These are phyloP conservation scores for Agonopterix arenella DNA, from an alignment of 2,888 invertebrate species.

Conservation along the genomic window DNA sequence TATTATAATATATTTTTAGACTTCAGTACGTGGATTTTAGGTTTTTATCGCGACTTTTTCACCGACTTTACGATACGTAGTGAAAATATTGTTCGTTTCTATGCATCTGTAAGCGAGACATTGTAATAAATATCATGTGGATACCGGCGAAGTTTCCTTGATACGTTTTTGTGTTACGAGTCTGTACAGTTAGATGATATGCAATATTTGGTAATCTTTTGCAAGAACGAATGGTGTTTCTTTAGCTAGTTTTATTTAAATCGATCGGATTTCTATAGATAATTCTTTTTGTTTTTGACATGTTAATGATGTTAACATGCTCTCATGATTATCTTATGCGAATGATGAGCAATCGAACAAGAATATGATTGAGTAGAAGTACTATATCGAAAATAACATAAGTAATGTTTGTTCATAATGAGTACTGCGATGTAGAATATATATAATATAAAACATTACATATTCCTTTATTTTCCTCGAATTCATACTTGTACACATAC, in stretches of 20 bases:
- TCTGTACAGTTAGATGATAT: slow-evolving; percentile 71
- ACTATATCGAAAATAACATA: slow-evolving; percentile 68
- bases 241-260: slow-evolving; percentile 73
- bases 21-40: slow-evolving; percentile 72
- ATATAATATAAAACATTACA: slow-evolving; percentile 66
- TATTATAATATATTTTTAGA: slow-evolving; percentile 76
- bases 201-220: slow-evolving; percentile 59
- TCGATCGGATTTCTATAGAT: slow-evolving; percentile 67
- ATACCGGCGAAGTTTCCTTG: slow-evolving; percentile 50
- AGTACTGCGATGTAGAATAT: slow-evolving; percentile 75
- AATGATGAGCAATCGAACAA: slow-evolving; percentile 65
- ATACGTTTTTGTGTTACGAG: slow-evolving; percentile 49
- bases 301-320: slow-evolving; percentile 41
- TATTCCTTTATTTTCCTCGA: slow-evolving; percentile 75
- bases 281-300: slow-evolving; percentile 58
- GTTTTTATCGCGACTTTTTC: slow-evolving; percentile 72
- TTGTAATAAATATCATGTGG: slow-evolving; percentile 59
- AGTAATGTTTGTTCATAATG: slow-evolving; percentile 73
- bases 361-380: slow-evolving; percentile 67
- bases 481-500: slow-evolving; percentile 75
- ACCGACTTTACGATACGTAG: slow-evolving; percentile 61
- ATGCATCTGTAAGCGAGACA: slow-evolving; percentile 60
- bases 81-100: slow-evolving; percentile 63
- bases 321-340: slow-evolving; percentile 51
- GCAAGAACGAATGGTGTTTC: slow-evolving; percentile 62